Conservation (phyloP, 2,113 vertebrate genomes). For the Laterallus jamaicensis region DNA sequence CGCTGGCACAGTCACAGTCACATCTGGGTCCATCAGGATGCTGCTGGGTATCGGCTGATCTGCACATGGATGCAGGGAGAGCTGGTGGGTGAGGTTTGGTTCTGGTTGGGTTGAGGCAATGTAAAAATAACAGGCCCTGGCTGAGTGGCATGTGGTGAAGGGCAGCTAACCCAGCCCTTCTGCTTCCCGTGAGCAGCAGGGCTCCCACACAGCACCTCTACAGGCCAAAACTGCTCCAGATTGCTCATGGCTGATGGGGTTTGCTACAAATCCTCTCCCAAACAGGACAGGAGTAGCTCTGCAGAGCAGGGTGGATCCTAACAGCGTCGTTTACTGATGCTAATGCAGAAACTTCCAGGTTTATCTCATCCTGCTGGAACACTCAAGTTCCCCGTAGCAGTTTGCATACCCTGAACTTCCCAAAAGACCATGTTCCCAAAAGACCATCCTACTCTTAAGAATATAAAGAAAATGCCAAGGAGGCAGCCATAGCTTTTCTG, state of each 20-base stretch:
- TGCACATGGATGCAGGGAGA: neutral
- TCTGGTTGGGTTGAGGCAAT: neutral
- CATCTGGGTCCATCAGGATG: fast-evolving
- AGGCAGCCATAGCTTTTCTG: neutral
- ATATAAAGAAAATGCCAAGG: neutral
- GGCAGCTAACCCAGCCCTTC: neutral
- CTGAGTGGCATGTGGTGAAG: fast-evolving
- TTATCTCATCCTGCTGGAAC: neutral
- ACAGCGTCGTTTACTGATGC: neutral
- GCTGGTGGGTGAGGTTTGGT: fast-evolving
- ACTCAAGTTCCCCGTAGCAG: fast-evolving
- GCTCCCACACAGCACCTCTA: fast-evolving
- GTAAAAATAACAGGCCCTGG: neutral
- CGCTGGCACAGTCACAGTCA: neutral
- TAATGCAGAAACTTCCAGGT: neutral
- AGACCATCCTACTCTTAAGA: neutral
- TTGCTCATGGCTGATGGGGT: neutral
- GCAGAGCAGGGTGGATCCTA: fast-evolving
- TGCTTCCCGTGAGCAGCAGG: neutral
- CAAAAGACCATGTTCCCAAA: neutral
- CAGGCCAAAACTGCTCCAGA: neutral
- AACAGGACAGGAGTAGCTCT: fast-evolving
- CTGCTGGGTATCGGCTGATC: neutral
- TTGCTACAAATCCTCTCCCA: neutral
- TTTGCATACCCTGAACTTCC: neutral